A percentile compares a stretch with the other conserved stretches of the same genome.
Evolutionary conservation across 2,797 vertebrate genomes (phyloP).

Genomic region (Microctenopoma lineatum): DNA sequence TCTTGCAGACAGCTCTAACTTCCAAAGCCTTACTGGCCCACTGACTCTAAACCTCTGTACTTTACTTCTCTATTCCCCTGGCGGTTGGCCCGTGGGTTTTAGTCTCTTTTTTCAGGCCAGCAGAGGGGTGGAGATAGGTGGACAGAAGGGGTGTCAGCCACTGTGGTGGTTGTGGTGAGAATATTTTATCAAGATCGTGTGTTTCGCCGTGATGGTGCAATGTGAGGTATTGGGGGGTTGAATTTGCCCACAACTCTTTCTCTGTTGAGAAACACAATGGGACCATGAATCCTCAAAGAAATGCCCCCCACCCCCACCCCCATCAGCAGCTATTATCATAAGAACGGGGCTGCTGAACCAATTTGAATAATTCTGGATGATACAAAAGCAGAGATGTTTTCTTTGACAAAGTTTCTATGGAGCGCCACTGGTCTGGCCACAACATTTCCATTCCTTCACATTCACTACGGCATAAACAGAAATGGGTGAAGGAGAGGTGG

Average conservation of each 20-base stretch:
- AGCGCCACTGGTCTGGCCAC: slow-evolving; percentile 56
- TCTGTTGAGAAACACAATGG: slow-evolving; percentile 76
- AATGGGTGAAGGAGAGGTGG: slow-evolving; percentile 14
- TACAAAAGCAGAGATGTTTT: slow-evolving; percentile 77
- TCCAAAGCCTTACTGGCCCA: slow-evolving; percentile 71
- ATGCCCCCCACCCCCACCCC: slow-evolving; percentile 42
- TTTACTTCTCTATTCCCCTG: slow-evolving; percentile 77
- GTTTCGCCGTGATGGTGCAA: slow-evolving; percentile 32
- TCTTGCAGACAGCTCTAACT: slow-evolving; percentile 67
- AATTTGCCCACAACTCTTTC: slow-evolving; percentile 73
- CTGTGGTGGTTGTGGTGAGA: slow-evolving; percentile 35
- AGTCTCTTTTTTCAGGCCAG: slow-evolving; percentile 53
- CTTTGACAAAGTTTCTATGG: slow-evolving; percentile 74
- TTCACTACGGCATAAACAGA: slow-evolving; percentile 33
- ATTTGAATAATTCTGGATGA: slow-evolving; percentile 79
- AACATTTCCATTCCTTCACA: slow-evolving; percentile 79
- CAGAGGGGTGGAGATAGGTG: slow-evolving; percentile 43
- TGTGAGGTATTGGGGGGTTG: slow-evolving; percentile 60
- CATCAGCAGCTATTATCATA: slow-evolving; percentile 80
- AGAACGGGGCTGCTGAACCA: slow-evolving; percentile 75
- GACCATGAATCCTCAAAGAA: slow-evolving; percentile 79
- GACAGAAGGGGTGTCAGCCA: slow-evolving; percentile 59
- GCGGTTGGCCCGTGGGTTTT: slow-evolving; percentile 63
- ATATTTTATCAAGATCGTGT: slow-evolving; percentile 43
- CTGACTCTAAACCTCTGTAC: slow-evolving; percentile 63